Conservation (phyloP, 2,113 vertebrate species). For the Eretmodus cyanostictus region DNA sequence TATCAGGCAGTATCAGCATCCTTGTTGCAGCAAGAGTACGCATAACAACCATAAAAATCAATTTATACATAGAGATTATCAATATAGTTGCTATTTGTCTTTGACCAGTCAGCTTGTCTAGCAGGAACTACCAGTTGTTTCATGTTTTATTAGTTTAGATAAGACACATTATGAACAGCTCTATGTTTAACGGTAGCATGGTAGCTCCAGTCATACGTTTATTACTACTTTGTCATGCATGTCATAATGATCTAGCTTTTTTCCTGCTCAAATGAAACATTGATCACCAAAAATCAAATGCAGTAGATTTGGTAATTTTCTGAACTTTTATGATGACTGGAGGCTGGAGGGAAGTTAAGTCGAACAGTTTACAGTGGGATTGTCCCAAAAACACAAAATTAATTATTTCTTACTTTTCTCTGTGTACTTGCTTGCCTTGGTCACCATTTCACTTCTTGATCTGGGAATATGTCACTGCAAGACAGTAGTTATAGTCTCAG, state of each 20-base stretch:
- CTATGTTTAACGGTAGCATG: neutral
- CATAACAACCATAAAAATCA: neutral
- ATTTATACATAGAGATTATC: neutral
- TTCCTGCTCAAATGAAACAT: neutral
- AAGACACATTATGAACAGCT: neutral
- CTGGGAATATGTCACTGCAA: neutral
- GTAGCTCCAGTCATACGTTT: neutral
- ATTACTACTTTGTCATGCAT: neutral
- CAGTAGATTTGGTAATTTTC: neutral
- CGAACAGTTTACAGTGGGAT: neutral
- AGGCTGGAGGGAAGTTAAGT: neutral
- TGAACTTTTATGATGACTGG: neutral
- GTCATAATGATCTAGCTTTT: neutral
- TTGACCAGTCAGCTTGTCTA: neutral
- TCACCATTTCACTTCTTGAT: neutral
- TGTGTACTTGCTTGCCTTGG: neutral
- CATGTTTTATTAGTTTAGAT: neutral
- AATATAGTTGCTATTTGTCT: neutral
- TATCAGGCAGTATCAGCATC: neutral
- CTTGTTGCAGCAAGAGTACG: neutral
- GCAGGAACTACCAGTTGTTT: neutral
- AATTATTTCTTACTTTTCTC: neutral
- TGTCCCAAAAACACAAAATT: neutral
- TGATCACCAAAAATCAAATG: neutral
- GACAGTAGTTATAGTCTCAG: neutral